A percentile compares a stretch with the other conserved stretches of the same genome.
These are phyloP conservation scores for Drosophila antonietae DNA, from an alignment of 2,888 invertebrate species.

Conservation along the genomic window DNA sequence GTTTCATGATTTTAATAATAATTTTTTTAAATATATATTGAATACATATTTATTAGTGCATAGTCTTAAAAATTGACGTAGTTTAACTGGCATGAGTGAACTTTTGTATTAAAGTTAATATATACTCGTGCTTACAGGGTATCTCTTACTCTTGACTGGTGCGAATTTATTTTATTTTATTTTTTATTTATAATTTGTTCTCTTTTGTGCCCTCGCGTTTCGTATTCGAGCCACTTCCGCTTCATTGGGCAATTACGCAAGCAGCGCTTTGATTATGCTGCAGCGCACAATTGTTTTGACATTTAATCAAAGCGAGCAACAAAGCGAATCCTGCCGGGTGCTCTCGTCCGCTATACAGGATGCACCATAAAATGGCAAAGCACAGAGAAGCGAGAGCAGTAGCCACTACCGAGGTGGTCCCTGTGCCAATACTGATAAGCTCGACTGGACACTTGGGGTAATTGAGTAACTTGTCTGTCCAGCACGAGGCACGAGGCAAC, in stretches of 20 bases:
- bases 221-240: conserved; percentile 61
- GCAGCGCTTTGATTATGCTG: conserved; percentile 73
- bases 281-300: conserved; percentile 77
- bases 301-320: conserved; percentile 73
- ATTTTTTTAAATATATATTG: no score
- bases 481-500: conserved; percentile 12
- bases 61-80: no score
- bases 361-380: conserved; percentile 40
- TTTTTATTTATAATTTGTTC: conserved; percentile 5
- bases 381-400: neutral
- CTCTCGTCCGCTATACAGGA: conserved; percentile 19
- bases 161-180: conserved; percentile 16
- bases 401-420: conserved; percentile 19
- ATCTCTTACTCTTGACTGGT: neutral
- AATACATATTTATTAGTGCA: no score
- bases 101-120: neutral
- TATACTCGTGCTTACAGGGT: neutral
- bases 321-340: conserved; percentile 36
- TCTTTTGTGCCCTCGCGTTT: conserved; percentile 10
- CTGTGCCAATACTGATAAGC: conserved; percentile 56
- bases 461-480: conserved; percentile 67
- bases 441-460: conserved; percentile 74
- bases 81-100: neutral
- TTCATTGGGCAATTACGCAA: conserved; percentile 78
- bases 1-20: no score